A percentile compares a stretch with the other conserved stretches of the same genome.
These are phyloP conservation scores for Clupea harengus DNA, from an alignment of 2,113 vertebrate species.

Conservation along the genomic window DNA sequence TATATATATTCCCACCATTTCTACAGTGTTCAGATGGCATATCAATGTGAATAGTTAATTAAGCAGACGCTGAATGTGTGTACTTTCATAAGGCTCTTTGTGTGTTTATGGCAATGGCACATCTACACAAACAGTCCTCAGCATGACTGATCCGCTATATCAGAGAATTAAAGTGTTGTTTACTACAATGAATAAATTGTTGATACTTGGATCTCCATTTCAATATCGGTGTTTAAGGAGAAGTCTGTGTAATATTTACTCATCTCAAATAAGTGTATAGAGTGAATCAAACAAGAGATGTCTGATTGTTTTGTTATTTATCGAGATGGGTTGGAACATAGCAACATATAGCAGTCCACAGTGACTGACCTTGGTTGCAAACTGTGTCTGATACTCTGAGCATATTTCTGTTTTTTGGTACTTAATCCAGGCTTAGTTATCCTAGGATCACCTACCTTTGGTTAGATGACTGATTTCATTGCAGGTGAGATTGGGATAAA, in stretches of 20 bases:
- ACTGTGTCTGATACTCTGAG: neutral
- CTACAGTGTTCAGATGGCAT: neutral
- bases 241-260: slow-evolving; percentile 28
- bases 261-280: slow-evolving; percentile 23
- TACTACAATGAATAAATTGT: slow-evolving; percentile 23
- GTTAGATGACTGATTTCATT: neutral
- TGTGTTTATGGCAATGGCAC: slow-evolving; percentile 13
- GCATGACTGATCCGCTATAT: slow-evolving; percentile 17
- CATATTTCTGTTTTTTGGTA: neutral
- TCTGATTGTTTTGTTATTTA: slow-evolving; percentile 15
- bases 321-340: neutral
- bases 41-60: slow-evolving; percentile 23
- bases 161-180: slow-evolving; percentile 37
- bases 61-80: slow-evolving; percentile 25
- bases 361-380: neutral
- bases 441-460: neutral
- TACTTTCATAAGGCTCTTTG: slow-evolving; percentile 8
- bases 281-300: slow-evolving; percentile 9
- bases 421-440: neutral
- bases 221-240: slow-evolving; percentile 31
- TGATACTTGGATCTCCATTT: slow-evolving; percentile 30
- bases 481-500: neutral
- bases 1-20: neutral
- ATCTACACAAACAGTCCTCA: slow-evolving; percentile 15
- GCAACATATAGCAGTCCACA: neutral